A percentile compares a stretch with the other conserved stretches of the same genome.
phyloP scores from a whole-genome alignment of 2,888 invertebrate genomes.

The Aquatica leii region DNA sequence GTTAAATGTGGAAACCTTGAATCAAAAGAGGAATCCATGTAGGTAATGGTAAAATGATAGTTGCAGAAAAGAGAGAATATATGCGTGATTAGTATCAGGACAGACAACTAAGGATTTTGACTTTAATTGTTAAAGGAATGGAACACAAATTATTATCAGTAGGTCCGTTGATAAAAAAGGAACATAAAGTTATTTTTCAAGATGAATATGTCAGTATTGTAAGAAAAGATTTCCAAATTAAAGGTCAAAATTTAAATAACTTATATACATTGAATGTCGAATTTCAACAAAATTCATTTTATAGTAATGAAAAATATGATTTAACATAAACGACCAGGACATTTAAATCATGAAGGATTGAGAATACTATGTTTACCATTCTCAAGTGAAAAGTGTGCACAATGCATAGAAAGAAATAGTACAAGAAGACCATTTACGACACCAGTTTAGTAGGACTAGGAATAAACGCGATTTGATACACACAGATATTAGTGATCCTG shows the following conservation, averaged over 20 bases:
- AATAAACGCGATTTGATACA: no score
- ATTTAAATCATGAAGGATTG: neutral
- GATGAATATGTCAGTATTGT: neutral
- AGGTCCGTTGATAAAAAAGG: neutral
- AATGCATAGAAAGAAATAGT: no score
- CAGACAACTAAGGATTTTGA: neutral
- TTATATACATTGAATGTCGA: neutral
- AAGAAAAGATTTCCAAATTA: no score
- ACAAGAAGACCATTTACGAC: constrained; percentile 5
- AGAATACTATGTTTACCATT: neutral
- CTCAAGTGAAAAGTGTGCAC: neutral
- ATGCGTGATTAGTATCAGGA: neutral
- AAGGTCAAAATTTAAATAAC: neutral
- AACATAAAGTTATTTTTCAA: neutral
- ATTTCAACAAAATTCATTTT: neutral
- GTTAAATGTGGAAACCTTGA: neutral
- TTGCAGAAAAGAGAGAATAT: neutral
- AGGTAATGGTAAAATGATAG: no score
- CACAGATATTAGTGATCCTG: no score
- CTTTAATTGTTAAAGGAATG: constrained; percentile 1
- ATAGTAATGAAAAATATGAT: neutral
- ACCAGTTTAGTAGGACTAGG: neutral
- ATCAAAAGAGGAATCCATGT: no score
- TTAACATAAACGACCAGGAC: neutral
- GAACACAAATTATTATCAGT: neutral